Evolutionary conservation across 2,888 invertebrate species (phyloP), one percentile per base, ranked within the genome.

Genomic region (Platypus cylindrus): DNA sequence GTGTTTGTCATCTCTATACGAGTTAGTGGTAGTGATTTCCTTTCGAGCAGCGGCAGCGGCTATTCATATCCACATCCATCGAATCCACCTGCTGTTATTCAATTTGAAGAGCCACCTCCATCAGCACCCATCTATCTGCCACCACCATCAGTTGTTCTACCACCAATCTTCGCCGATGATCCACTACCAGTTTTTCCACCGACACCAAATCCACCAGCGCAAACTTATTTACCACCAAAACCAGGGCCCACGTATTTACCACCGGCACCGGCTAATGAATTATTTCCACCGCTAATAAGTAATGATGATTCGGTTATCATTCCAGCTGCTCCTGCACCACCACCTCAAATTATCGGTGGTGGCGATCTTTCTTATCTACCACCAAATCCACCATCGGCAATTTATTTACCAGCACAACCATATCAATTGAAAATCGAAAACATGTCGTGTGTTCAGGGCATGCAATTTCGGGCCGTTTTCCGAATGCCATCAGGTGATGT

Each of bases 391-490:
- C 25, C 28, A 18, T 35, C 17, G 18, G 28, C 32, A 32, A 13
- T 15, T 5, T 16, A 25, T 9, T 17, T 22, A 11, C 39, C 34
- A 8, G 37, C 39, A 1, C 25, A 41, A 53, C 39, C 34, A 8
- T 37, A 37, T 2, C 25, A 41, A 53, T 22, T 44, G 8, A 49
- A 47, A 34, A 49, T 60, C 3, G 40, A 55, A 5, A 58, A 60
- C 40, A 59, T 61, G 59, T 56, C 56, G 15, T 62, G 62, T 40
- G 37, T 40, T 9, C 44, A 54, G 32, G 54, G 58, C 32, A 53
- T 61, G 0, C 53, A 59, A 2, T 51, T 69, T 12, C 60, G 57
- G 23, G 48, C 65, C 15, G 58, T 27, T 7, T 41, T 50, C 13
- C 37, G 25, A n/a, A 17, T 46, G 26, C 32, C 36, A 2, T 31